Evolutionary conservation across 1,140 invertebrate species (phyloP).

Genomic region (Nomia melanderi): DNA sequence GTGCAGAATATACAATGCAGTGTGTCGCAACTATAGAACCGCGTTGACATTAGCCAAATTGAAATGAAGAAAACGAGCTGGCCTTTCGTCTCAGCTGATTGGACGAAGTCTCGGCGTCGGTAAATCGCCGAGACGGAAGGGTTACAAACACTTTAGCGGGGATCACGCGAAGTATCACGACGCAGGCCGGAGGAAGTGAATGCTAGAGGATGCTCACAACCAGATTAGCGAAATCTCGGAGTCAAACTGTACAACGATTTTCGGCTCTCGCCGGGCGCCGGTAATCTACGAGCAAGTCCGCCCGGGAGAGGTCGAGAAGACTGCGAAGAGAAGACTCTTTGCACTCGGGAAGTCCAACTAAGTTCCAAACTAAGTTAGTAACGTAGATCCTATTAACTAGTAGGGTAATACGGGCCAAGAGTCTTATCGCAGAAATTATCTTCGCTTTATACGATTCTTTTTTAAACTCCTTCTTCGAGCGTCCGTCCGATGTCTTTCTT

Average conservation of each 20-base stretch:
- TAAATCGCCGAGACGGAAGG: neutral
- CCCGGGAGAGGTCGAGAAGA: conserved; percentile 32
- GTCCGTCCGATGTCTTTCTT: neutral
- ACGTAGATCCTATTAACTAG: conserved; percentile 74
- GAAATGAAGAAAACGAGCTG: too few relatives aligned
- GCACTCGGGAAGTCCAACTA: conserved; percentile 61
- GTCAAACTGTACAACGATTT: conserved; percentile 54
- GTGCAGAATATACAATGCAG: too few relatives aligned
- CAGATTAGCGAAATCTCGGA: conserved; percentile 51
- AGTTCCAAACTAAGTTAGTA: conserved; percentile 73
- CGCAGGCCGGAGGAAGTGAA: neutral
- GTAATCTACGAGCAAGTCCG: conserved; percentile 45
- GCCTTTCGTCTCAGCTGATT: too few relatives aligned
- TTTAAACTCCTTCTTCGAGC: conserved; percentile 37
- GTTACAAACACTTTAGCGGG: neutral
- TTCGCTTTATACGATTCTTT: conserved; percentile 64
- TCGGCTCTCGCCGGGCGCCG: conserved; percentile 39
- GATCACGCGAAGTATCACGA: neutral
- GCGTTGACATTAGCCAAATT: too few relatives aligned
- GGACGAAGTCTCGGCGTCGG: neutral
- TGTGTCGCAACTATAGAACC: too few relatives aligned
- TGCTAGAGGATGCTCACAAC: conserved; percentile 28
- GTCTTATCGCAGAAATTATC: conserved; percentile 72
- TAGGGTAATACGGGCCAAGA: conserved; percentile 72
- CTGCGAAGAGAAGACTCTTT: conserved; percentile 52